These are phyloP conservation scores for Agelastica alni DNA, from an alignment of 2,888 invertebrate species.

Conservation along the genomic window DNA sequence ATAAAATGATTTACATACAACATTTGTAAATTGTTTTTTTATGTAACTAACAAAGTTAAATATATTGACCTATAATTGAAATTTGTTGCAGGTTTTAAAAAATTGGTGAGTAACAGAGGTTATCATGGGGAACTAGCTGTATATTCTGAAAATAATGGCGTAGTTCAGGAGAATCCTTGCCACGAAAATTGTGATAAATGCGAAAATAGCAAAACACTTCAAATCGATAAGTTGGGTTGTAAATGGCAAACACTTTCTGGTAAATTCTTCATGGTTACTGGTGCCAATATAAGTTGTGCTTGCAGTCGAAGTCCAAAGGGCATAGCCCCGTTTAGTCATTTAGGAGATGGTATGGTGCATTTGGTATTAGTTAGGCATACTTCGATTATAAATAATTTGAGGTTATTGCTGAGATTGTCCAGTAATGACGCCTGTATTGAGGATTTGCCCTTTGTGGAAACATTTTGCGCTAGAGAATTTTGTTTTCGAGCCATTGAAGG, in stretches of 20 bases:
- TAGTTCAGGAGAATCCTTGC: slow-evolving; percentile 57
- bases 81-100: slow-evolving; percentile 61
- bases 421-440: slow-evolving; percentile 68
- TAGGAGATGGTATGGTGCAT: slow-evolving; percentile 80
- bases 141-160: slow-evolving; percentile 56
- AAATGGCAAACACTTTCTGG: slow-evolving; percentile 68
- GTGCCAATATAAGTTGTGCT: slow-evolving; percentile 76
- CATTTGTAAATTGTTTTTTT: no score
- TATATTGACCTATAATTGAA: no score
- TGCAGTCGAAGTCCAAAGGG: slow-evolving; percentile 76
- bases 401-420: slow-evolving; percentile 67
- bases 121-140: slow-evolving; percentile 68
- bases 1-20: no score
- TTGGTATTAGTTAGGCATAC: slow-evolving; percentile 75
- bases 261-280: slow-evolving; percentile 76
- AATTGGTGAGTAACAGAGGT: slow-evolving; percentile 65
- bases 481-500: slow-evolving; percentile 63
- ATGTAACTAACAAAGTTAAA: no score
- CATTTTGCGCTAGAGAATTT: slow-evolving; percentile 73
- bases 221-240: slow-evolving; percentile 38
- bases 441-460: slow-evolving; percentile 75
- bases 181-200: slow-evolving; percentile 60
- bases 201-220: slow-evolving; percentile 35
- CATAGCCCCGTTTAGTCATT: slow-evolving; percentile 75
- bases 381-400: slow-evolving; percentile 70